Conservation (phyloP, 2,888 invertebrate genomes). For the Ectobius pallidus region DNA sequence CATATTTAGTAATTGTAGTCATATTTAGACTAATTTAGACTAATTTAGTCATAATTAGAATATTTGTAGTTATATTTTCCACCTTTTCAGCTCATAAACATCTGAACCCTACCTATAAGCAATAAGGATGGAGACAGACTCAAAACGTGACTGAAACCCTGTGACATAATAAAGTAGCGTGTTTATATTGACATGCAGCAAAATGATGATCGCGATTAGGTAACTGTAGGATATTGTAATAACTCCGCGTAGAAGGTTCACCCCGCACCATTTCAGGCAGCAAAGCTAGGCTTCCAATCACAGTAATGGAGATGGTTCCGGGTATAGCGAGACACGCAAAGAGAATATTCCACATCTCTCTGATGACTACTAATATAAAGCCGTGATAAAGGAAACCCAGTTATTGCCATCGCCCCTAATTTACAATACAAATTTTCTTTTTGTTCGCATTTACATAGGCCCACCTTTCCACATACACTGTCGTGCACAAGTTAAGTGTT, state of each 20-base stretch:
- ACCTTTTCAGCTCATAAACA: too few relatives aligned
- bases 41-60: too few relatives aligned
- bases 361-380: background rate
- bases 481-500: too few relatives aligned
- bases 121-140: too few relatives aligned
- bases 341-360: slow-evolving; percentile 6
- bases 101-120: too few relatives aligned
- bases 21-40: too few relatives aligned
- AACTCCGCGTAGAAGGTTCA: background rate
- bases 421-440: slow-evolving; percentile 4
- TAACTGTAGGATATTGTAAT: background rate
- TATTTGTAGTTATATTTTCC: too few relatives aligned
- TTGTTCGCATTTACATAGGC: background rate
- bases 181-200: background rate
- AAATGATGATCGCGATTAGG: background rate
- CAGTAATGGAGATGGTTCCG: background rate
- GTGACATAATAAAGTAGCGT: background rate
- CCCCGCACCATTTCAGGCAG: background rate
- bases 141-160: background rate
- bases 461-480: background rate
- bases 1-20: too few relatives aligned
- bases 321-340: background rate
- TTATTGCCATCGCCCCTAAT: slow-evolving; percentile 5
- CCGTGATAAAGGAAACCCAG: background rate
- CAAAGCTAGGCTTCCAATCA: too few relatives aligned